phyloP scores from a whole-genome alignment of 2,113 vertebrate species.

The Gobio gobio region DNA sequence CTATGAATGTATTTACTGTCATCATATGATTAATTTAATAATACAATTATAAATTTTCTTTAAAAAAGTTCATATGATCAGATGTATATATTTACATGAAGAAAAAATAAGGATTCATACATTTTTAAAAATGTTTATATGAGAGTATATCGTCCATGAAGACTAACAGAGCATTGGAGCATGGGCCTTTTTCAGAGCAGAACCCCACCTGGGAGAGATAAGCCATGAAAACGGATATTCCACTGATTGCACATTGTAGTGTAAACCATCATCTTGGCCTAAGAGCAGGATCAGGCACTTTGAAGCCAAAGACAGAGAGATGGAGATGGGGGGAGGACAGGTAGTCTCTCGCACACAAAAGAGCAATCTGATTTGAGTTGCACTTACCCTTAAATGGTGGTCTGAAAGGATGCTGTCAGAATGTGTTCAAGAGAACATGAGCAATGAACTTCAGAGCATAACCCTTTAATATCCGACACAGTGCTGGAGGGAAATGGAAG shows the following conservation, averaged over 20 bases:
- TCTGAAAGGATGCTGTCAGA: constrained; percentile 68
- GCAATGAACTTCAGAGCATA: constrained; percentile 62
- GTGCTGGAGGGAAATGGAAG: constrained; percentile 34
- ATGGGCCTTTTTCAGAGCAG: constrained; percentile 64
- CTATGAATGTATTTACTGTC: neutral
- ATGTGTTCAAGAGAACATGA: constrained; percentile 65
- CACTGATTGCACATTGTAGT: constrained; percentile 72
- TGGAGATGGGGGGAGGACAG: constrained; percentile 36
- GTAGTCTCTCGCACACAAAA: constrained; percentile 40
- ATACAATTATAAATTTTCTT: neutral
- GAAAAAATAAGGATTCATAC: neutral
- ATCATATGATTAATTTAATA: neutral
- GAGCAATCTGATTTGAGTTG: constrained; percentile 68
- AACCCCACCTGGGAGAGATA: constrained; percentile 69
- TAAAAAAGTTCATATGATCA: neutral
- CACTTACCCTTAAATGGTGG: constrained; percentile 60
- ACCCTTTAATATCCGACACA: constrained; percentile 34
- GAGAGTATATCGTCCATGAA: constrained; percentile 31
- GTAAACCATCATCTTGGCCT: constrained; percentile 69
- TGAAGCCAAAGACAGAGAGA: constrained; percentile 41
- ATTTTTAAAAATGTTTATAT: neutral
- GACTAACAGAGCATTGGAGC: constrained; percentile 54
- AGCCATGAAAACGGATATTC: constrained; percentile 74
- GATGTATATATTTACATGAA: neutral
- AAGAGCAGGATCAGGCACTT: constrained; percentile 67